phyloP scores from a whole-genome alignment of 2,888 invertebrate genomes.

The Platycheirus rosarum region DNA sequence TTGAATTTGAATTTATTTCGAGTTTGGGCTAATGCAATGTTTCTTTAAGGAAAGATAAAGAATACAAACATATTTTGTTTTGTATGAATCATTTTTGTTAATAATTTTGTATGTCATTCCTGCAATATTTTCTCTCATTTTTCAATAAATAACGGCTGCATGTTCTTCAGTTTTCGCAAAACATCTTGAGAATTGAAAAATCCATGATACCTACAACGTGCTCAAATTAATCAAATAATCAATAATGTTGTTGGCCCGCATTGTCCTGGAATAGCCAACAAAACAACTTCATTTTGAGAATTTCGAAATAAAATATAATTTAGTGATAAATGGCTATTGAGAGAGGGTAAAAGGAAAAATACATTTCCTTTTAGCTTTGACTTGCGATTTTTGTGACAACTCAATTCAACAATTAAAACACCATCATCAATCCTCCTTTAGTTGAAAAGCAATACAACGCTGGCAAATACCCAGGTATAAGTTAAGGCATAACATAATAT shows the following conservation, averaged over 20 bases:
- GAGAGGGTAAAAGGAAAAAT: background rate
- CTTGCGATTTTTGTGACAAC: conserved; percentile 24
- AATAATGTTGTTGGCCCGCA: background rate
- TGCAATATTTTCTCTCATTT: no score
- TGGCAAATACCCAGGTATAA: no score
- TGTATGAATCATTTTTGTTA: no score
- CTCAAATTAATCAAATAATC: background rate
- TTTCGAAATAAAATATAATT: conserved; percentile 8
- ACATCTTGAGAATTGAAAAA: background rate
- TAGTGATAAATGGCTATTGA: conserved; percentile 13
- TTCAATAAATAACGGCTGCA: no score
- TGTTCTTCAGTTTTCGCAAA: no score
- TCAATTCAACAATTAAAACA: conserved; percentile 26
- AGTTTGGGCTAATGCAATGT: no score
- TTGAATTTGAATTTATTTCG: no score
- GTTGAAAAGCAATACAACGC: background rate
- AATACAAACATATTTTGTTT: no score
- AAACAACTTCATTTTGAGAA: background rate
- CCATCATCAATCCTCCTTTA: conserved; percentile 29
- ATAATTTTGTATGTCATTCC: no score
- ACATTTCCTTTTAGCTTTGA: conserved; percentile 12
- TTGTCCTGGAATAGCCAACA: background rate
- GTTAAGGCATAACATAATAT: background rate
- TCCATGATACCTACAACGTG: background rate
- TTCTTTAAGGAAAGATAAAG: no score